Base-by-base conservation (phyloP, 2,113 vertebrate genomes). In the Mungos mungo region DNA sequence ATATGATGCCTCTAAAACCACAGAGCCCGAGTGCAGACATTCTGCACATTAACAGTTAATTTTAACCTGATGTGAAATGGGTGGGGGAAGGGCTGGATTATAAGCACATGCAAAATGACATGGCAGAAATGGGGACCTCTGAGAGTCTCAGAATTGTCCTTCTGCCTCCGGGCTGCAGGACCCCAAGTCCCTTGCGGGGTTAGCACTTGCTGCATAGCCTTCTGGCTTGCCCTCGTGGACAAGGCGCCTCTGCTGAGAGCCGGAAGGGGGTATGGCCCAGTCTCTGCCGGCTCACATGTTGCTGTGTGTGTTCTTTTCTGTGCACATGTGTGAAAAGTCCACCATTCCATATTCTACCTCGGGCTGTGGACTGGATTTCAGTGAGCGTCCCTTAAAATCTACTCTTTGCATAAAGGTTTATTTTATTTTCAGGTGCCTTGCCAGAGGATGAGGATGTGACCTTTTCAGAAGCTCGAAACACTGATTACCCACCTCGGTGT, bases 381-480 rank as follows among this genome's bases (percentile, higher is more conserved):
- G 16, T 57, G 38, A 97, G 35, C 29, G 77, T 88, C 45, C 47
- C 38, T 94, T 92, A 93, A 96, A 93, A 91, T 47, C 9, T 69
- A 68, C 54, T 85, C 71, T 94, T 88, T 68, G 38, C 81, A 87
- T 84, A 69, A 38, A 92, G 23, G 21, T 68, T 91, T 95, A 86
- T 93, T 89, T 97, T 91, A 66, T 93, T 96, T 96, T 95, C 29
- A 81, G 68, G 50, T 76, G 18, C 45, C 65, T 84, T 35, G 85
- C 18, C 87, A 96, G 94, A 97, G 31, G 11, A 82, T 88, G 77
- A 86, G 21, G 15, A 94, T 95, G 63, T 94, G 66, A 82, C 50
- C 57, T 95, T 97, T 95, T 63, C 52, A 77, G 72, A 88, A 84
- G 23, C 47, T 83, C 90, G 35, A 90, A 85, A 96, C 57, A 65